Conservation (phyloP, 2,888 invertebrate genomes). For the Hartigia nigra region DNA sequence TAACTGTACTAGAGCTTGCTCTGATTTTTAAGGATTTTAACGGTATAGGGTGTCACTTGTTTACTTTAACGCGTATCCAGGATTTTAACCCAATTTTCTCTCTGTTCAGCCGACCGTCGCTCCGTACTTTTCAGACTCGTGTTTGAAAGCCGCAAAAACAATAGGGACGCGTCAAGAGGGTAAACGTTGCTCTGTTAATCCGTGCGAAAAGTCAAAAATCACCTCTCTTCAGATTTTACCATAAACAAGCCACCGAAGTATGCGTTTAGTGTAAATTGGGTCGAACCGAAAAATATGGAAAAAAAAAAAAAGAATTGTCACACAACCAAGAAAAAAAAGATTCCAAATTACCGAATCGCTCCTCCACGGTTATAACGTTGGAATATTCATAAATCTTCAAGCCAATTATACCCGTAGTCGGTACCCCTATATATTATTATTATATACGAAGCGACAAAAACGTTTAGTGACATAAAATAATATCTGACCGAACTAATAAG, state of each 20-base stretch:
- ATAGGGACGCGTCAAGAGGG: conserved; percentile 19
- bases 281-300: conserved; percentile 3
- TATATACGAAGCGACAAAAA: conserved; percentile 12
- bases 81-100: conserved; percentile 7
- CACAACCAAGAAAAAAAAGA: neutral
- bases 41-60: conserved; percentile 22
- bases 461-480: conserved; percentile 15
- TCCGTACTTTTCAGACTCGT: neutral
- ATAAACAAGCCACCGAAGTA: neutral
- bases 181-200: neutral
- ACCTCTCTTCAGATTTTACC: conserved; percentile 8
- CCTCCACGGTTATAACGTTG: neutral
- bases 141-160: conserved; percentile 21
- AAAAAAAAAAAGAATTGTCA: too few species aligned
- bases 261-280: conserved; percentile 4
- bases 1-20: neutral
- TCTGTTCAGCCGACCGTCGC: conserved; percentile 5
- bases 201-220: conserved; percentile 22
- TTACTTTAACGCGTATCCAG: conserved; percentile 28
- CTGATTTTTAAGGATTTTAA: neutral
- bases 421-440: neutral
- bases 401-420: conserved; percentile 1
- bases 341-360: neutral
- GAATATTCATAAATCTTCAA: conserved; percentile 1
- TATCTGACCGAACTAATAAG: conserved; percentile 35